Evolutionary conservation across 2,113 vertebrate species (phyloP), one percentile per base, ranked within the genome.

Genomic region (Jacana jacana): DNA sequence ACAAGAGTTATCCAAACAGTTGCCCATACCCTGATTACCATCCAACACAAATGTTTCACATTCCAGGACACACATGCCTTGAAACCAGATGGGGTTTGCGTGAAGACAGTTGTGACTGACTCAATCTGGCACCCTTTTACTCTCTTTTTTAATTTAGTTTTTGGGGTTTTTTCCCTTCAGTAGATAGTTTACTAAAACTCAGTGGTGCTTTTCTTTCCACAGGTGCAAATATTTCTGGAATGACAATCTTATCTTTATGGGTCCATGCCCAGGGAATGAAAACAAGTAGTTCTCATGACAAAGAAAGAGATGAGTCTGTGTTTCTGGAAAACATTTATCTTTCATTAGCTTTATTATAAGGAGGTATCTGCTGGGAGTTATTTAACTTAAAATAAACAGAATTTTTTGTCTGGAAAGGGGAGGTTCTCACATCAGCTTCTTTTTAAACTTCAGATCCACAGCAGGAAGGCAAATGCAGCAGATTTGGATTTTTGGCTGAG

Each of bases 1-100:
- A 65, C 73, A 76, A 10, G 70, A 58, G 73, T 30, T 23, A 19
- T 4, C 61, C 83, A 5, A 25, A 55, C 52, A 1, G 5, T 17
- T 17, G 3, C 51, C 52, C 2, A 0, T 15, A 7, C 65, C 37
- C 48, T 9, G 11, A 3, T 37, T 14, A 40, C n/a, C 4, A 1
- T 5, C 76, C 57, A 17, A 2, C 65, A 19, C 19, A 20, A 75
- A 51, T 2, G 1, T 71, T 40, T 58, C 31, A 4, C 9, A 1
- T 81, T 37, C 51, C 88, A 42, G 80, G n/a, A 37, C 81, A 40
- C 55, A 6, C 30, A 0, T 3, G 49, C 42, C 51, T 64, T 37
- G 68, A 48, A 68, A 44, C 27, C 90, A 81, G 72, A 52, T 69
- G 76, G 90, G 80, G 9, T 93, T 75, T 94, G 52, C 88, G 20